Evolutionary conservation across 2,797 vertebrate genomes (phyloP), one percentile per base, ranked within the genome.

Genomic region (Adelosebastes latens): DNA sequence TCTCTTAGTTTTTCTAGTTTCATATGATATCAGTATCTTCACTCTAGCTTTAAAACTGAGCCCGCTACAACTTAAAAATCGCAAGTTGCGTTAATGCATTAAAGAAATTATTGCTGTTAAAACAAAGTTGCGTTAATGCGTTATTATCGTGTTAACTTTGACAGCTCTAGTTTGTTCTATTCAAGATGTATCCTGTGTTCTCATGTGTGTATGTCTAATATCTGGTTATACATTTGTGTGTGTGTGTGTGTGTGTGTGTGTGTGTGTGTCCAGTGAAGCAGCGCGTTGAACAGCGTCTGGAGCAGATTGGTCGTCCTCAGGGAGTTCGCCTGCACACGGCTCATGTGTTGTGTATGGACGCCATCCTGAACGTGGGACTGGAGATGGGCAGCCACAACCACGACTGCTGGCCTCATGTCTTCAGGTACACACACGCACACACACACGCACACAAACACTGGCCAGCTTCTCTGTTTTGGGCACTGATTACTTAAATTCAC

Each of bases 371-470:
- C 2, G 98, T 99, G 24, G 98, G 98, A 3, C 94, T 99, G 92
- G 98, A 99, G 94, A 99, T 99, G 98, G 98, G 97, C 78, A 99
- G 98, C 91, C 98, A 99, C 95, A 99, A 99, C 92, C 96, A 96
- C 8, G 98, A 99, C 93, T 99, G 98, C 94, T 99, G 98, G 98
- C 97, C 97, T 0, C 98, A 99, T 0, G 96, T 99, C 63, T 98
- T 99, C 95, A 98, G 98, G 98, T 99, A 92, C 11, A 18, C 20
- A 71, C 6, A 25, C 71, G 55, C 36, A 66, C 58, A 67, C 62
- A 24, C 39, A 39, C 62, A 58, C 59, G 36, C 24, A 63, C 20
- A 22, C 11, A 36, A 32, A 46, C 36, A 36, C 39, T 46, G 14
- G 42, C 42, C 42, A 46, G 42, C 42, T 46, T 46, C 18, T 18